Base-by-base conservation (phyloP, 2,888 invertebrate species). In the Netelia fuscicornis region DNA sequence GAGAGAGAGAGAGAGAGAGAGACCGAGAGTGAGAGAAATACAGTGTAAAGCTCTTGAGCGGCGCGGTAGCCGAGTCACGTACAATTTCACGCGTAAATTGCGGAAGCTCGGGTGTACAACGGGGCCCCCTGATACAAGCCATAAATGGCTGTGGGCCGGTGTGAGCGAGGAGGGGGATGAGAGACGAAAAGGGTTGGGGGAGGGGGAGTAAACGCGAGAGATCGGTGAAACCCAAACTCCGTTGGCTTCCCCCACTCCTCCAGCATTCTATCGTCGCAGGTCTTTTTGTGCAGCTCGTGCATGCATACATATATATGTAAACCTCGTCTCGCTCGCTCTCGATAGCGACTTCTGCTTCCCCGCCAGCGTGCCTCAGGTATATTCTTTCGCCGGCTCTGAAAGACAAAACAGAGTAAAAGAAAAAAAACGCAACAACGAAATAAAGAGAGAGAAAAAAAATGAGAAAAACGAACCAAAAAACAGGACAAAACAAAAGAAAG, bases 61-160 rank as follows among this genome's bases (percentile, higher is more conserved):
- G 65, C 56, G 82, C 67, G 71, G 81, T 79, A 82, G 83, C 81
- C 80, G 79, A 86, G 72, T 85, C 87, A 86, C 87, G 88, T 88
- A 89, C 89, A 90, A 90, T 90, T 90, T 90, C 90, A 89, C 90
- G 88, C 85, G 84, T 84, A 89, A 89, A 89, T 89, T 87, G 88
- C 89, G 87, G 87, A 90, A 89, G 90, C 88, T 89, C 87, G 86
- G 87, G 86, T 64, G 77, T 64, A 71, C 25, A 64, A 23, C 17
- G 64, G 64, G 83, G 83, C 84, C 71, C 83, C 54, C 81, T 86
- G 87, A 87, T 88, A 87, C 90, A 86, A 87, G 77, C 89, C 84
- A 83, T 87, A 87, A 88, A 89, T 85, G 83, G 83, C 75, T 71
- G 75, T 75, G 71, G 64, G 79, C 54, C 48, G 13, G 48, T 48